A percentile compares a stretch with the other conserved stretches of the same genome.
Conservation (phyloP, 2,797 vertebrate species). For the Carapus acus region DNA sequence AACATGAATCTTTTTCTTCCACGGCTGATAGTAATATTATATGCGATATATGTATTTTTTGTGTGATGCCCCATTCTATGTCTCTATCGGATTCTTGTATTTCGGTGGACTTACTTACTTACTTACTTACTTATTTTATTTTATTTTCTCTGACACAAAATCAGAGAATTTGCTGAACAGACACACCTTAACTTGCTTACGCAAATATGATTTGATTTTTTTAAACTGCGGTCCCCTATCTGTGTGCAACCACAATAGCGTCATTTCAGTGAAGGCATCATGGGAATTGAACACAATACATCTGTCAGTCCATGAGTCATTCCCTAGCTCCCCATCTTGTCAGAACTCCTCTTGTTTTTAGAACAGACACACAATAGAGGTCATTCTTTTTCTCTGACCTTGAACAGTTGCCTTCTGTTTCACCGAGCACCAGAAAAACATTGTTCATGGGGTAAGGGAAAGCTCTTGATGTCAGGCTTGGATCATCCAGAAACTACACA, state of each 20-base stretch:
- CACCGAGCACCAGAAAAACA: slow-evolving; percentile 51
- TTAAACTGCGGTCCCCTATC: slow-evolving; percentile 41
- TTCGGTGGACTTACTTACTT: too few species aligned
- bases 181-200: slow-evolving; percentile 36
- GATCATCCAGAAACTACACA: slow-evolving; percentile 38
- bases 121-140: background rate
- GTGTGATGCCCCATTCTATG: background rate
- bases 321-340: slow-evolving; percentile 47
- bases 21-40: background rate
- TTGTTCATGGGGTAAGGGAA: slow-evolving; percentile 60
- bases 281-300: slow-evolving; percentile 60
- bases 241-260: slow-evolving; percentile 37
- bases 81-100: background rate
- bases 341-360: slow-evolving; percentile 66
- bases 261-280: slow-evolving; percentile 40
- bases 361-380: slow-evolving; percentile 60
- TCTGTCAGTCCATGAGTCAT: slow-evolving; percentile 64
- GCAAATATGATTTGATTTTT: slow-evolving; percentile 37
- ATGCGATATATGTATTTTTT: background rate
- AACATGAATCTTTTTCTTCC: background rate
- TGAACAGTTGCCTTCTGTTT: slow-evolving; percentile 60
- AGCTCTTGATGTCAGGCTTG: slow-evolving; percentile 59
- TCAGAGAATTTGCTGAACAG: slow-evolving; percentile 19
- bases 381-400: slow-evolving; percentile 59
- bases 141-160: too few species aligned